phyloP scores from a whole-genome alignment of 1,140 invertebrate genomes.

The Drosophila repleta region DNA sequence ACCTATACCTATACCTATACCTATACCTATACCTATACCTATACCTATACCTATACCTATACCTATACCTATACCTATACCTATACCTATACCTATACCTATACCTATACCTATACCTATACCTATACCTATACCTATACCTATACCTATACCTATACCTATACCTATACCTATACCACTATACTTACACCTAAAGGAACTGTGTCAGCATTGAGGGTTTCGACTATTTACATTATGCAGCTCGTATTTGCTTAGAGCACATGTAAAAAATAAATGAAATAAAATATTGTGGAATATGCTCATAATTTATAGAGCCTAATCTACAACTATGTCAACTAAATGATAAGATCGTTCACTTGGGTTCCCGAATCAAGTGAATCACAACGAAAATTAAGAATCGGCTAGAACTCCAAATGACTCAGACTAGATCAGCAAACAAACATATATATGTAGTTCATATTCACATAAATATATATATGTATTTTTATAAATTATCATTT shows the following conservation, averaged over 20 bases:
- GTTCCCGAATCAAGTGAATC: slow-evolving; percentile 28
- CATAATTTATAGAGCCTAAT: slow-evolving; percentile 10
- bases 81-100: too few species aligned
- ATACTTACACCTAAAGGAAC: slow-evolving; percentile 17
- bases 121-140: neutral
- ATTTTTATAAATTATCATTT: slow-evolving; percentile 19
- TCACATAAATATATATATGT: neutral
- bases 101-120: too few species aligned
- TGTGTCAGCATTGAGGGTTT: slow-evolving; percentile 29
- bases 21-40: too few species aligned
- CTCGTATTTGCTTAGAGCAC: slow-evolving; percentile 13
- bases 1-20: too few species aligned
- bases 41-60: too few species aligned
- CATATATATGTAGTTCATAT: neutral
- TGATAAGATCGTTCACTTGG: slow-evolving; percentile 14
- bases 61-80: too few species aligned
- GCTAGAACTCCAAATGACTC: neutral
- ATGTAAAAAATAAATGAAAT: slow-evolving; percentile 18
- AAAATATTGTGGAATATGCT: neutral
- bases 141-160: too few species aligned
- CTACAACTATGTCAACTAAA: slow-evolving; percentile 1
- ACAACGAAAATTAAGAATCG: slow-evolving; percentile 1
- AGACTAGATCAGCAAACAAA: neutral
- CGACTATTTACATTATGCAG: slow-evolving; percentile 26
- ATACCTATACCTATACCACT: neutral